Percentiles rank a stretch among this genome's conserved stretches.
These are phyloP conservation scores for Scartelaos histophorus DNA, from an alignment of 2,113 vertebrate genomes.

Conservation along the genomic window DNA sequence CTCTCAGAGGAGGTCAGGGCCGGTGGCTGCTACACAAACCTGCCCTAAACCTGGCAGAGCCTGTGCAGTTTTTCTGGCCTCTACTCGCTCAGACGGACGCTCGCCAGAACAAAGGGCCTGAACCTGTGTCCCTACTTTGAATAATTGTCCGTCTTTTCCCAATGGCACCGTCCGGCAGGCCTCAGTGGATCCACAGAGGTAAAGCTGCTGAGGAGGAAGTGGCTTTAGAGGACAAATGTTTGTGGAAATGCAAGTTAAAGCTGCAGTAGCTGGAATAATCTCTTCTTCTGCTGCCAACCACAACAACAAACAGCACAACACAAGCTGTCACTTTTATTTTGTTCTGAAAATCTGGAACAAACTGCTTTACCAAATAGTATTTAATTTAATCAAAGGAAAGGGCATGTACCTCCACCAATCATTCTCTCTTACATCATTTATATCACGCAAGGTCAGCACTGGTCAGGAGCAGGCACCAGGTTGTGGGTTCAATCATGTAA, in stretches of 20 bases:
- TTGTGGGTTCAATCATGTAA: too few relatives aligned
- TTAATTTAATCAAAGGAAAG: not conserved
- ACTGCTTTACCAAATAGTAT: not conserved
- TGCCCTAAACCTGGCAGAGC: slow-evolving; percentile 31
- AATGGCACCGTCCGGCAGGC: slow-evolving; percentile 23
- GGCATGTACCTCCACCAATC: not conserved
- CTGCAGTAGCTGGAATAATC: not conserved
- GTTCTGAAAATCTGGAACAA: not conserved
- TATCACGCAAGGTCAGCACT: too few relatives aligned
- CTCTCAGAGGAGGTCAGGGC: slow-evolving; percentile 48
- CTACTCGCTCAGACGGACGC: slow-evolving; percentile 49
- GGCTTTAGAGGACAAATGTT: slow-evolving; percentile 9
- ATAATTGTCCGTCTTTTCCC: slow-evolving; percentile 50
- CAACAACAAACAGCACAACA: slow-evolving; percentile 9
- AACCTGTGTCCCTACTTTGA: slow-evolving; percentile 52
- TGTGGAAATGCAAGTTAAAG: not conserved
- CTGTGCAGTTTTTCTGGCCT: slow-evolving; percentile 41
- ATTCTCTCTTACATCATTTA: not conserved
- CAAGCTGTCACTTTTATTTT: not conserved
- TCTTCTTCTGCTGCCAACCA: not conserved
- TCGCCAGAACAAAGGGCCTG: slow-evolving; percentile 49
- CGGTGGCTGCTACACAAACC: slow-evolving; percentile 25
- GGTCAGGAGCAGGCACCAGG: too few relatives aligned
- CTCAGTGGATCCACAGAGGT: slow-evolving; percentile 4
- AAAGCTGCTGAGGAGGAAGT: not conserved